Percentiles rank a stretch among this genome's conserved stretches.
These are phyloP conservation scores for Oplegnathus fasciatus DNA, from an alignment of 2,113 vertebrate genomes.

Conservation along the genomic window DNA sequence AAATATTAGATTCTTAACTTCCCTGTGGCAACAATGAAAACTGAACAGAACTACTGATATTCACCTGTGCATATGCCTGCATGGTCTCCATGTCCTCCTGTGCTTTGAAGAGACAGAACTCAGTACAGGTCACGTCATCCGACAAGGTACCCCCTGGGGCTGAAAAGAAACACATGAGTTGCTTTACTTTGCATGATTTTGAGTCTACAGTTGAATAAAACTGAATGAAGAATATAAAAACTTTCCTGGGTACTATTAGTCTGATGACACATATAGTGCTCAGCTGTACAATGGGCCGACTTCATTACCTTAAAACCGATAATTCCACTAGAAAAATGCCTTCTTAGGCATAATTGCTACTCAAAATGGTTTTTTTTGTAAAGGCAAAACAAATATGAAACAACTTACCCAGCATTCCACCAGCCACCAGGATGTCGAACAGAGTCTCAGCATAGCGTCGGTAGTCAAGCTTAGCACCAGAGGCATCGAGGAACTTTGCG, in stretches of 20 bases:
- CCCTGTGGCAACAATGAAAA: neutral
- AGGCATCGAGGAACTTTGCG: conserved; percentile 98
- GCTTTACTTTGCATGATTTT: too few relatives aligned
- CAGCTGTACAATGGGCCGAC: neutral
- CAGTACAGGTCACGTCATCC: conserved; percentile 95
- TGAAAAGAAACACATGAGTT: conserved; percentile 60
- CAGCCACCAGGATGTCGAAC: conserved; percentile 99
- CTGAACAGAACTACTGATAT: neutral
- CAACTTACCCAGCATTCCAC: conserved; percentile 95
- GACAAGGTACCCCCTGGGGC: conserved; percentile 96
- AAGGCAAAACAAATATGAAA: neutral
- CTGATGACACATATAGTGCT: neutral
- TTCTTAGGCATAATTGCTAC: neutral
- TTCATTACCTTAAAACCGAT: neutral
- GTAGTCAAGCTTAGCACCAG: conserved; percentile 99
- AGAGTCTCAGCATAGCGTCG: conserved; percentile 99
- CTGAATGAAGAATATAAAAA: neutral
- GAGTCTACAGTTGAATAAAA: neutral
- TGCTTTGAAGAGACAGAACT: conserved; percentile 97
- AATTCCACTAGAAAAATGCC: neutral
- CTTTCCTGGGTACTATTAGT: neutral
- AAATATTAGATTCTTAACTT: conserved; percentile 30
- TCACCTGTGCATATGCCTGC: conserved; percentile 98
- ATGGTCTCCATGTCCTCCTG: conserved; percentile 99
- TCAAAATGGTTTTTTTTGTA: neutral